Percentiles rank a stretch among this genome's conserved stretches.
These are phyloP conservation scores for Aplocera efformata DNA, from an alignment of 2,888 invertebrate species.

Conservation along the genomic window DNA sequence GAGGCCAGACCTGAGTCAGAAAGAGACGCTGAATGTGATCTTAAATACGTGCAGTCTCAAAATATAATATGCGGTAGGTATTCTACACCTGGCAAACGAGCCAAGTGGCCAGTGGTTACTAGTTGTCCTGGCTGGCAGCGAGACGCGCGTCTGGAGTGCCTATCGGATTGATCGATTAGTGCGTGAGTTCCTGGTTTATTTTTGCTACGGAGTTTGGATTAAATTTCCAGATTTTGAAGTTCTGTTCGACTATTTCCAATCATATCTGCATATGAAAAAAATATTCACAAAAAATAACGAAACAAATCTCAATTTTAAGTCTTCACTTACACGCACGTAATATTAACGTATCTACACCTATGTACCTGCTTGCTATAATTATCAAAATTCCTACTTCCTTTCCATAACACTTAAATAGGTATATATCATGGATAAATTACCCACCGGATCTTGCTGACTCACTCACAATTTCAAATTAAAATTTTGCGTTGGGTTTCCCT, in stretches of 20 bases:
- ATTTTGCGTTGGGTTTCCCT: not conserved
- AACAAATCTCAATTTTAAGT: too few species aligned
- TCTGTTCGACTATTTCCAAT: too few species aligned
- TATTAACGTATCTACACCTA: too few species aligned
- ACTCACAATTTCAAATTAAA: too few species aligned
- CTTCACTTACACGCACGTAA: too few species aligned
- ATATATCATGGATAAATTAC: too few species aligned
- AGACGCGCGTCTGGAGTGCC: conserved; percentile 43
- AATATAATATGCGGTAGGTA: conserved; percentile 66
- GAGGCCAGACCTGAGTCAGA: conserved; percentile 32
- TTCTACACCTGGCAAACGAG: conserved; percentile 62
- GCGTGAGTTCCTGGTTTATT: conserved; percentile 50
- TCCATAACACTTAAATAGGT: too few species aligned
- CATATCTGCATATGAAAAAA: too few species aligned
- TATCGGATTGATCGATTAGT: conserved; percentile 34
- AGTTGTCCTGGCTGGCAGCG: conserved; percentile 49
- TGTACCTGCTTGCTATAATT: too few species aligned
- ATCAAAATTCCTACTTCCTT: too few species aligned
- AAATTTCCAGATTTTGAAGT: not conserved
- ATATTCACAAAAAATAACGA: too few species aligned
- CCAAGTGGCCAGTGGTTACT: conserved; percentile 50
- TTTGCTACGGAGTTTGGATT: conserved; percentile 17
- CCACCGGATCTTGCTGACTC: too few species aligned
- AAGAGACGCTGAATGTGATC: conserved; percentile 43
- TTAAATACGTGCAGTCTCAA: conserved; percentile 54